Evolutionary conservation across 2,888 invertebrate genomes (phyloP).

Genomic region (Chloroclystis v-ata): DNA sequence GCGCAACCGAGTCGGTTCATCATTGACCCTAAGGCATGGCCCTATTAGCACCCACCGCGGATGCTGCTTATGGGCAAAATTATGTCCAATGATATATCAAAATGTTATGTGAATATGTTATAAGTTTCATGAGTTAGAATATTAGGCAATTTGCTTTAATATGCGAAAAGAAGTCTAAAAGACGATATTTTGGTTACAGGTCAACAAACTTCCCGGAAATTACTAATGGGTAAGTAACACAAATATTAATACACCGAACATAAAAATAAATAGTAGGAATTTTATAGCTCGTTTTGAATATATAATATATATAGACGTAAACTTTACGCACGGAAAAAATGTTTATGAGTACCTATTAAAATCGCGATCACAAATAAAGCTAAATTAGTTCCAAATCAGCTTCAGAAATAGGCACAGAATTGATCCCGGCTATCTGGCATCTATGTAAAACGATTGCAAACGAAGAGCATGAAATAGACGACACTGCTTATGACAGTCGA

Average conservation of each 20-base stretch:
- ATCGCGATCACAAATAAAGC: too few relatives aligned
- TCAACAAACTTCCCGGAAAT: conserved; percentile 21
- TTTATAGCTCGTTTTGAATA: too few relatives aligned
- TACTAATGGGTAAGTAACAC: conserved; percentile 36
- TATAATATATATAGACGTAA: too few relatives aligned
- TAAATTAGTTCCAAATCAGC: too few relatives aligned
- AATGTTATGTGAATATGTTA: neutral
- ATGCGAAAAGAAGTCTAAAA: too few relatives aligned
- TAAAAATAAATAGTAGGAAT: too few relatives aligned
- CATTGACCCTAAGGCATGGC: conserved; percentile 45
- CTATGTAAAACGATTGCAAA: conserved; percentile 4
- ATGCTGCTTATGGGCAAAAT: conserved; percentile 13
- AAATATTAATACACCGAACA: neutral
- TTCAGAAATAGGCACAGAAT: neutral
- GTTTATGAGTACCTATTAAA: too few relatives aligned
- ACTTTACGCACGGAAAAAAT: too few relatives aligned
- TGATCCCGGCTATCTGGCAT: neutral
- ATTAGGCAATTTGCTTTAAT: too few relatives aligned
- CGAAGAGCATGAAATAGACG: conserved; percentile 20
- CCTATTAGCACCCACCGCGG: conserved; percentile 35
- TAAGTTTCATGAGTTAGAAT: neutral
- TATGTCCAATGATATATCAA: neutral
- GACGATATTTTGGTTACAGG: conserved; percentile 40
- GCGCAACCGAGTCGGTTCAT: conserved; percentile 36
- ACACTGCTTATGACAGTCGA: conserved; percentile 18